A percentile compares a stretch with the other conserved stretches of the same genome.
Evolutionary conservation across 2,888 invertebrate genomes (phyloP).

Genomic region (Drosophila paucipuncta): DNA sequence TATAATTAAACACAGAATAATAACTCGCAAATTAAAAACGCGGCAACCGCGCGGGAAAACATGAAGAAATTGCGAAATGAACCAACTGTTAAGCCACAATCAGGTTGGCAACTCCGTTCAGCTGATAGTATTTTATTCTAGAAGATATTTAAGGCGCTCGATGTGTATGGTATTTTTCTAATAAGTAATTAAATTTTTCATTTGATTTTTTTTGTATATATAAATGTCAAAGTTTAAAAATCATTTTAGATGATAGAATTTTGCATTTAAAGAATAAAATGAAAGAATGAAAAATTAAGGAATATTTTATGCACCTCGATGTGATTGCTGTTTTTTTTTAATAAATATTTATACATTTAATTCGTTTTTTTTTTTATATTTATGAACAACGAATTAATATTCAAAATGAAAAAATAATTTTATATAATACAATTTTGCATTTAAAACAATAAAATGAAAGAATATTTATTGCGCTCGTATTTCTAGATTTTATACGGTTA

Average conservation of each 20-base stretch:
- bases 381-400: neutral
- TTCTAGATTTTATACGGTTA: neutral
- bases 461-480: neutral
- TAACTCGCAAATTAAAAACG: conserved; percentile 37
- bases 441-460: neutral
- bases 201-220: neutral
- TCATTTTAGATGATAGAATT: neutral
- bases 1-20: conserved; percentile 6
- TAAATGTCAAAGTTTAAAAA: neutral
- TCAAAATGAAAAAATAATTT: neutral
- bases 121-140: neutral
- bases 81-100: conserved; percentile 34
- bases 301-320: neutral
- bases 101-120: conserved; percentile 29
- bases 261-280: neutral
- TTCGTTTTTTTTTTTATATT: neutral
- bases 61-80: conserved; percentile 3
- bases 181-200: neutral
- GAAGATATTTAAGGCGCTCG: neutral
- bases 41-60: conserved; percentile 48
- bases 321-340: neutral
- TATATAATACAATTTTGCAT: neutral
- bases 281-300: neutral
- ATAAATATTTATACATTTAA: neutral
- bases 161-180: neutral